phyloP scores from a whole-genome alignment of 2,113 vertebrate genomes.

The Ascaphus truei region DNA sequence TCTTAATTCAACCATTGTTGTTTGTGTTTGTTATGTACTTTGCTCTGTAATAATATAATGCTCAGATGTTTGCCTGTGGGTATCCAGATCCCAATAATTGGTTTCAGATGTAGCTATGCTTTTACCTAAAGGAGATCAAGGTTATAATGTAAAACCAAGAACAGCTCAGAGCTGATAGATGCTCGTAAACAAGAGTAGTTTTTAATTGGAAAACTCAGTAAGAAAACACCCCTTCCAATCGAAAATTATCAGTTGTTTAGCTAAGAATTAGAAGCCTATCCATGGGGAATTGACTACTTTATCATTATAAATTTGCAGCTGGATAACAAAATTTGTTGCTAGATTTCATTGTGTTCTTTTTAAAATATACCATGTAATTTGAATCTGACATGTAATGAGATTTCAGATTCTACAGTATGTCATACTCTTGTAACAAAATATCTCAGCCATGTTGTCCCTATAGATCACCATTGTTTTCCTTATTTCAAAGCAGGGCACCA shows the following conservation, averaged over 20 bases:
- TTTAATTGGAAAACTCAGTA: not conserved
- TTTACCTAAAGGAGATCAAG: conserved; percentile 7
- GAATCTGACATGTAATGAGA: conserved; percentile 1
- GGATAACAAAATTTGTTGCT: not conserved
- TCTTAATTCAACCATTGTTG: not conserved
- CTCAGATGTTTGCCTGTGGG: not conserved
- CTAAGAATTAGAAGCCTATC: conserved; percentile 5
- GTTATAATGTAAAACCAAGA: conserved; percentile 15
- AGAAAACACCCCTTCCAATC: not conserved
- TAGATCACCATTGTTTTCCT: not conserved
- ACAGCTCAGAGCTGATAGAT: not conserved
- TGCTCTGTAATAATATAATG: not conserved
- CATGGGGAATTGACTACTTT: conserved; percentile 23
- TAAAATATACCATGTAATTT: not conserved
- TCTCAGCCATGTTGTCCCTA: not conserved
- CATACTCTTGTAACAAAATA: conserved; percentile 3
- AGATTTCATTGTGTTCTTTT: not conserved
- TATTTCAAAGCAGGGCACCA: not conserved
- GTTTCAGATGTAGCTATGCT: not conserved
- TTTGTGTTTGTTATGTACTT: not conserved
- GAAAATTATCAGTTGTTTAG: conserved; percentile 4
- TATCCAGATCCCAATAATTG: not conserved
- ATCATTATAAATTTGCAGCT: not conserved
- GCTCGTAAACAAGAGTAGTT: not conserved
- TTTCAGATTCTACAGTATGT: not conserved